Evolutionary conservation across 2,888 invertebrate genomes (phyloP), one percentile per base, ranked within the genome.

Genomic region (Macaria liturata): DNA sequence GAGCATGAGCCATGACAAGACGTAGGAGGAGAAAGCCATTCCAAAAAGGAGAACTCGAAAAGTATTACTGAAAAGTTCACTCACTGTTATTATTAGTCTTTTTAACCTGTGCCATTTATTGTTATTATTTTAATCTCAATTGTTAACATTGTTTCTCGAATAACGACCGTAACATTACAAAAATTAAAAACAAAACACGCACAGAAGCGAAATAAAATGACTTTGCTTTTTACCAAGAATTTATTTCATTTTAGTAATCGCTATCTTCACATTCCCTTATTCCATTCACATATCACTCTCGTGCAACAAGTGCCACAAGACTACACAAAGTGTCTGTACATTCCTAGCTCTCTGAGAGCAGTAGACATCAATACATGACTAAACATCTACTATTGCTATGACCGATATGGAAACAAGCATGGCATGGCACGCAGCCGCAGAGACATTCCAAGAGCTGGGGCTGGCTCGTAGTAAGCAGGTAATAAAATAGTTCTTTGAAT

Each of bases 41-140:
- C 72, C 74, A 73, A 70, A 75, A 50, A 37, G 71, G 72, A 70
- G 71, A 71, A 65, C 66, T 62, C 52, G 58, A 68, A 61, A 54
- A 70, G 60, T 55, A 72, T 65, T 66, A 63, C 54, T 46, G 69
- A 75, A 71, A 71, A 63, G 67, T 69, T 71, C 69, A 76, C 69
- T 69, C 65, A 71, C 64, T 67, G 64, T 74, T 80, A 67, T 67
- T 68, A 73, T 75, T 76, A 72, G 74, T 78, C 74, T 71, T 77
- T 75, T 74, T 75, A 80, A 76, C 72, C 67, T 74, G 88, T 88
- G 88, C 88, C 88, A 88, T 88, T 72, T 76, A 69, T 80, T 75
- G 67, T 70, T 72, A 51, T 60, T 58, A 66, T 46, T 46, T 46
- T 59, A 74, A 75, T 81, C 78, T 76, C 76, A 69, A 69, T 75